Evolutionary conservation across 1,140 invertebrate genomes (phyloP), one percentile per base, ranked within the genome.

Genomic region (Hydropsyche tenuis): DNA sequence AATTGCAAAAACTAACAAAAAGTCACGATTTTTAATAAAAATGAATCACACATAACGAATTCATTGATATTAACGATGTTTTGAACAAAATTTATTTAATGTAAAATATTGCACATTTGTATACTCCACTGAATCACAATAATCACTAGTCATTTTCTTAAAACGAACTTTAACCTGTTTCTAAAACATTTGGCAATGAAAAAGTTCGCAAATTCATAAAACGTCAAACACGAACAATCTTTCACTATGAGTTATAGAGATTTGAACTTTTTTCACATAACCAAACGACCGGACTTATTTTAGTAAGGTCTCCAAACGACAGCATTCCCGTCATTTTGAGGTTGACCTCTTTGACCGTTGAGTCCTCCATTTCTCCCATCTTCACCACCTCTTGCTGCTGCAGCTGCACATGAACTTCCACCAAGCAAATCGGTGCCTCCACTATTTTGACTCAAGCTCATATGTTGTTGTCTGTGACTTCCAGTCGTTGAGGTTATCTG

Each of bases 401-500:
- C 89, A 0, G 89, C 88, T 56, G 87, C 89, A 68, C 88, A 90
- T 27, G 88, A 88, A 1, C 87, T 88, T 51, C 87, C 85, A 14
- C 89, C 81, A 1, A 90, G 81, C n/a, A 90, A 81, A 78, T 89
- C 85, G 1, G 85, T 86, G 6, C 65, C 78, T 23, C 84, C 84
- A 64, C 86, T 84, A 0, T 80, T 80, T 1, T 81, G 81, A 48
- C 84, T 85, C 11, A 86, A 79, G 77, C 84, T 86, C 23, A 86
- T 84, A 68, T 88, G 86, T 25, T 84, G 82, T 73, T 88, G 87
- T 79, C 89, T 87, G 62, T 86, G 84, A 75, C 84, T 84, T 69
- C 85, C 86, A 7, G 86, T 87, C 23, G 85, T 87, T 48, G 88
- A 89, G n/a, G 88, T 89, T 63, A 90, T 87, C 79, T 90, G 89